Conservation (phyloP, 1,140 invertebrate genomes). For the Drosophila hydei region DNA sequence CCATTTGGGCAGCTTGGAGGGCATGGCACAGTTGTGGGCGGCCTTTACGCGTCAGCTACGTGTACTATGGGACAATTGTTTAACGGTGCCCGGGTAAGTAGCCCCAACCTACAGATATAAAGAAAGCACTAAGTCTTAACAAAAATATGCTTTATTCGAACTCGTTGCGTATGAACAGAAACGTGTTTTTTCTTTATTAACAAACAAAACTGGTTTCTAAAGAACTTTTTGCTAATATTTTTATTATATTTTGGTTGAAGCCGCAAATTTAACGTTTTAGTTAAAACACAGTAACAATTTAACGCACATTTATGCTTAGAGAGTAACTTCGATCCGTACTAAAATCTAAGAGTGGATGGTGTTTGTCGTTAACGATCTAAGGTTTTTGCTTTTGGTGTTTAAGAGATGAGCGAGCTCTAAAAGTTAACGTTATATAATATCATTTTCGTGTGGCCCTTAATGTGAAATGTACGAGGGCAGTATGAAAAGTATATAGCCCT, state of each 20-base stretch:
- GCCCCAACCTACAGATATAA: background rate
- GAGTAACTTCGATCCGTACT: constrained; percentile 52
- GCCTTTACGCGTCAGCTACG: constrained; percentile 95
- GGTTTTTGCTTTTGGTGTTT: constrained; percentile 17
- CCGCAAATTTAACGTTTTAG: constrained; percentile 70
- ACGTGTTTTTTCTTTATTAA: constrained; percentile 15
- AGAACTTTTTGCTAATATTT: constrained; percentile 54
- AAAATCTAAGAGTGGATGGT: constrained; percentile 58
- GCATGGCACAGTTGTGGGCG: constrained; percentile 95
- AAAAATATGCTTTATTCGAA: constrained; percentile 80
- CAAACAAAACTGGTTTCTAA: constrained; percentile 51
- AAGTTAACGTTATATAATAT: background rate
- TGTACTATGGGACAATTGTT: constrained; percentile 93
- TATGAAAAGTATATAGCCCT: no score
- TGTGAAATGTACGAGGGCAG: no score
- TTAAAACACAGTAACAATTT: constrained; percentile 63
- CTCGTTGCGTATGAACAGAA: constrained; percentile 54
- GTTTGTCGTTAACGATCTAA: constrained; percentile 28
- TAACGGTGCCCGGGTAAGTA: constrained; percentile 93
- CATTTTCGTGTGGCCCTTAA: background rate
- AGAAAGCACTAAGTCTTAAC: constrained; percentile 43
- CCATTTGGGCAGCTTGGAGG: constrained; percentile 90
- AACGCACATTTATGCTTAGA: constrained; percentile 67
- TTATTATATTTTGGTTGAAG: constrained; percentile 59
- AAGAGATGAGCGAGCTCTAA: constrained; percentile 19